Base-by-base conservation (phyloP, 2,888 invertebrate genomes). In the Drosophila tanythrix region DNA sequence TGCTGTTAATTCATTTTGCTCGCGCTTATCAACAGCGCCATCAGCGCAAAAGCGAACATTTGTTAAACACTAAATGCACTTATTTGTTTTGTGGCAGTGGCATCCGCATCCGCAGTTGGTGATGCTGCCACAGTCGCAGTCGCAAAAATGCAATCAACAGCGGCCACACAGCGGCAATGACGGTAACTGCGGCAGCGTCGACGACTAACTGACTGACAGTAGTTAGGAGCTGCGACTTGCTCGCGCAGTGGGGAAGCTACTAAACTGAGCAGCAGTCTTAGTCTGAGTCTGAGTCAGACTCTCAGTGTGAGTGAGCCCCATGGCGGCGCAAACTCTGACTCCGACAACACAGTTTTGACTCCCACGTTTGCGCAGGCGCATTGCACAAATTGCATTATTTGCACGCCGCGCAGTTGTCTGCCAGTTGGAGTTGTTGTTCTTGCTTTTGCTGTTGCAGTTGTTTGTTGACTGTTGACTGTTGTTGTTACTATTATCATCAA, bases 61-160 rank as follows among this genome's bases (percentile, higher is more conserved):
- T 90, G 90, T 88, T 89, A 87, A 89, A 84, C 89, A 88, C 89
- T 90, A 89, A 89, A 89, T 87, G 88, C 89, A 89, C 89, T 90
- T 90, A 89, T 89, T 90, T 89, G 89, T 85, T 89, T 88, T 79
- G 76, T 69, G 67, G 74, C 70, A 74, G 52, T 76, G 62, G 69
- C 78, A 78, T 79, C 69, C 76, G 33, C 72, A 69, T 61, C 69
- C 72, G 58, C 52, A 27, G 59, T 58, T 15, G 71, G 36, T 10
- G 50, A 35, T 15, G 53, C 61, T 27, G 74, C 68, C 35, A 56
- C 27, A 27, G 60, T 38, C 38, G 58, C 69, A 29, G 43, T 36
- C 69, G 57, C 62, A 76, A 76, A 81, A 82, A 82, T 82, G 83
- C 81, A 79, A 82, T 83, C 82, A 83, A 67, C 69, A 56, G 55